Conservation (phyloP, 2,888 invertebrate genomes). For the Theristus sp. region DNA sequence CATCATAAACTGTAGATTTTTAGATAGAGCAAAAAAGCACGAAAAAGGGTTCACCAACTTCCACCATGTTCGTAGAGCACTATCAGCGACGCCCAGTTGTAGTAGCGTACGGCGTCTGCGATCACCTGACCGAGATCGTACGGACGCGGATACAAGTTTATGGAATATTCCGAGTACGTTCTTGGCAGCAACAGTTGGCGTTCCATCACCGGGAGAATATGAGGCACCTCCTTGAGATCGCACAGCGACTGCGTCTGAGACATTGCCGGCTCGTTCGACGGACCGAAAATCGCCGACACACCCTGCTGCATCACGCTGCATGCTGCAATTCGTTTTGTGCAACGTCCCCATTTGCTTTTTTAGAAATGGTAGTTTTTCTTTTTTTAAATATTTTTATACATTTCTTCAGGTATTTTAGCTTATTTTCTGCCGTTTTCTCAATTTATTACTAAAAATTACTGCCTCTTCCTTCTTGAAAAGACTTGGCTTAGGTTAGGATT, state of each 20-base stretch:
- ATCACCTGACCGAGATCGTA: constrained; percentile 3
- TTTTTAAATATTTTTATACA: too few relatives aligned
- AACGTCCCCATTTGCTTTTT: not conserved
- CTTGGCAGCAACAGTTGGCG: not conserved
- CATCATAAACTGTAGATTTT: too few relatives aligned
- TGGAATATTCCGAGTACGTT: not conserved
- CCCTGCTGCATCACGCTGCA: constrained; percentile 2
- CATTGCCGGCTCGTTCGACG: not conserved
- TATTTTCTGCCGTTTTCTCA: too few relatives aligned
- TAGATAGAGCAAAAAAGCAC: too few relatives aligned
- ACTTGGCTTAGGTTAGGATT: too few relatives aligned
- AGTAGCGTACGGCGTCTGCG: constrained; percentile 3
- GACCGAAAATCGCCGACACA: constrained; percentile 5
- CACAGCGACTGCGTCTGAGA: constrained; percentile 4
- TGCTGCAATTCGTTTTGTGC: too few relatives aligned
- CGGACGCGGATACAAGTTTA: constrained; percentile 7
- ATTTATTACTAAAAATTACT: too few relatives aligned
- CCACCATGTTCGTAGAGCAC: constrained; percentile 4
- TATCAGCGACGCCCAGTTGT: constrained; percentile 6
- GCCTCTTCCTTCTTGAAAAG: too few relatives aligned
- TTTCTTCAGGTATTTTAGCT: too few relatives aligned
- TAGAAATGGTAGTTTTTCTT: too few relatives aligned
- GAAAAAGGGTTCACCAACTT: too few relatives aligned
- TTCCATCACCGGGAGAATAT: not conserved
- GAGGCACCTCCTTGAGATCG: constrained; percentile 1